Evolutionary conservation across 2,797 vertebrate species (phyloP).

Genomic region (Siniperca scherzeri): DNA sequence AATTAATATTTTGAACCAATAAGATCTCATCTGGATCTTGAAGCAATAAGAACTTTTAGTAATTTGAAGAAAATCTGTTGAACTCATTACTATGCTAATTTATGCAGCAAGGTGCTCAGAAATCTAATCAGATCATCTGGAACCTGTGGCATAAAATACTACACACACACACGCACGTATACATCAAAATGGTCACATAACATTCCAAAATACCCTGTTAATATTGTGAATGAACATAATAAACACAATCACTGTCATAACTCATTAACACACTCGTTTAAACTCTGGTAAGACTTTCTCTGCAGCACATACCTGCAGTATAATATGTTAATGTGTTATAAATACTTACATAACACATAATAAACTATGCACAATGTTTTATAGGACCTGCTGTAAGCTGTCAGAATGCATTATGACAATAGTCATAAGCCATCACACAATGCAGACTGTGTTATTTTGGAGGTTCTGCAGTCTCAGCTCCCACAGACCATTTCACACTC

Average conservation of each 20-base stretch:
- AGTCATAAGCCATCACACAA: not conserved
- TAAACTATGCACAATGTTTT: conserved; percentile 10
- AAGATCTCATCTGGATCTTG: not conserved
- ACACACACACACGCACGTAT: not conserved
- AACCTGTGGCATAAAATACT: conserved; percentile 3
- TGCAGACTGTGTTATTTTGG: not conserved
- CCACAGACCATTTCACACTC: not conserved
- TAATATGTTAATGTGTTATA: not conserved
- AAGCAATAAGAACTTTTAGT: not conserved
- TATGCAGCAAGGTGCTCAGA: conserved; percentile 11
- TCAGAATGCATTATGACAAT: conserved; percentile 5
- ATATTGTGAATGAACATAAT: not conserved
- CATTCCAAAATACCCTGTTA: not conserved
- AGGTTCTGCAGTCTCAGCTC: not conserved
- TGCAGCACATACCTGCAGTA: not conserved
- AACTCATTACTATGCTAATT: conserved; percentile 24
- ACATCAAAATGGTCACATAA: not conserved
- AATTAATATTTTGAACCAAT: too few relatives aligned
- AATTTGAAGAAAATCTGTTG: not conserved
- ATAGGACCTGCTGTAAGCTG: not conserved
- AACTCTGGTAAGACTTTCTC: not conserved
- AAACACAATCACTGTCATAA: not conserved
- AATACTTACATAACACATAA: not conserved
- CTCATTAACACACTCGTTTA: not conserved
- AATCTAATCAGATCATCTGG: conserved; percentile 29